Evolutionary conservation across 37 sponge, comb jelly and placozoan species (phyloP), one percentile per base, ranked within the genome.

Genomic region (Ephydatia muelleri): DNA sequence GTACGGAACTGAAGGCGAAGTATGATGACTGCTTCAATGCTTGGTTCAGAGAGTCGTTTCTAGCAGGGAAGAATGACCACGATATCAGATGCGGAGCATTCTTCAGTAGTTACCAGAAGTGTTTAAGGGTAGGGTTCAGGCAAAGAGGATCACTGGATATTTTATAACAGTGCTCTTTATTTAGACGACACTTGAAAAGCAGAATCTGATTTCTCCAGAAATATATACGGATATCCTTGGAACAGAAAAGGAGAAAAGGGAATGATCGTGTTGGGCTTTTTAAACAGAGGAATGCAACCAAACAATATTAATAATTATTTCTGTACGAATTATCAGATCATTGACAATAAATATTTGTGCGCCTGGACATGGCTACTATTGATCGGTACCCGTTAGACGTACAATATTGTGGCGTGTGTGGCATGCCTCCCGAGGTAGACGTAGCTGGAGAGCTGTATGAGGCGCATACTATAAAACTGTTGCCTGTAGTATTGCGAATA

Each of bases 401-500:
- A 40, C 76, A 89, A 48, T 94, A 94, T 73, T 94, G 94, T 84
- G 94, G 92, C 4, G 79, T 94, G 25, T 94, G 94, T 78, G 76
- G 85, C 13, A 88, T 94, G 91, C 94, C 94, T 67, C 80, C 88
- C 22, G 94, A 94, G 91, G 94, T 93, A 80, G 71, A 38, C 26
- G 29, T 57, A 1, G 67, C 3, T 28, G 32, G n/a, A 4, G 28
- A 72, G 22, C n/a, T 36, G 27, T 6, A 6, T 3, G 3, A 43
- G 26, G 37, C 11, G 65, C 33, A 43, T 43, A 43, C 6, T 47
- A 38, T 5, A 74, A 8, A 26, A 38, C 19, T 27, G 67, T 27
- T 68, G 79, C 47, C 38, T 73, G 43, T 84, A 98, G 94, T 98
- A 96, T 82, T 98, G 99, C 68, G 99, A 98, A 78, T 94, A 95